Evolutionary conservation across 1,140 invertebrate genomes (phyloP).

Genomic region (Procambarus virginalis): DNA sequence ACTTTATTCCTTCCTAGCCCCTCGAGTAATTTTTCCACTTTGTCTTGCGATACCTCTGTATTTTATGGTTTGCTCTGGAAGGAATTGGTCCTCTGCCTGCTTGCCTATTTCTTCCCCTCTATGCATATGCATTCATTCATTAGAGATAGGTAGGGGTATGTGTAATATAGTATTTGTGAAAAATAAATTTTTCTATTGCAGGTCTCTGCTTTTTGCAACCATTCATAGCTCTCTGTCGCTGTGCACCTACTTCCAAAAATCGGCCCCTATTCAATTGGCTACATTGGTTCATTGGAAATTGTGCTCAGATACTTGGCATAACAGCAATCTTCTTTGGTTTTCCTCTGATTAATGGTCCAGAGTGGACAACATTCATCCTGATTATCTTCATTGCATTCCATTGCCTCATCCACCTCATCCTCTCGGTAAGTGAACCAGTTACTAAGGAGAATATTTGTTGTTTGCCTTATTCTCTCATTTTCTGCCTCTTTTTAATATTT

Average conservation of each 20-base stretch:
- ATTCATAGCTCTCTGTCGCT: constrained; percentile 87
- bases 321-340: constrained; percentile 94
- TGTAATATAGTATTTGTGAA: neutral
- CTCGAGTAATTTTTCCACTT: too few relatives aligned
- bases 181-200: constrained; percentile 78
- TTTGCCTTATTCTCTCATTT: too few relatives aligned
- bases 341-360: constrained; percentile 86
- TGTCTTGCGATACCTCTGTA: too few relatives aligned
- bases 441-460: too few relatives aligned
- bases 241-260: constrained; percentile 83
- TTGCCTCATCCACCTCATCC: constrained; percentile 89
- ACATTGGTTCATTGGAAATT: constrained; percentile 94
- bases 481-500: too few relatives aligned
- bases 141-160: neutral
- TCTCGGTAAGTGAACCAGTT: constrained; percentile 82
- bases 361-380: constrained; percentile 90
- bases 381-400: constrained; percentile 92
- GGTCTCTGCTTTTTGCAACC: constrained; percentile 91
- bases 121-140: too few relatives aligned
- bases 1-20: too few relatives aligned
- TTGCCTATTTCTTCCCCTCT: too few relatives aligned
- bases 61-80: too few relatives aligned
- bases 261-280: constrained; percentile 93
- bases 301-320: constrained; percentile 92
- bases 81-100: too few relatives aligned